Conservation (phyloP, 1,140 invertebrate genomes). For the Heliconius eleuchia region DNA sequence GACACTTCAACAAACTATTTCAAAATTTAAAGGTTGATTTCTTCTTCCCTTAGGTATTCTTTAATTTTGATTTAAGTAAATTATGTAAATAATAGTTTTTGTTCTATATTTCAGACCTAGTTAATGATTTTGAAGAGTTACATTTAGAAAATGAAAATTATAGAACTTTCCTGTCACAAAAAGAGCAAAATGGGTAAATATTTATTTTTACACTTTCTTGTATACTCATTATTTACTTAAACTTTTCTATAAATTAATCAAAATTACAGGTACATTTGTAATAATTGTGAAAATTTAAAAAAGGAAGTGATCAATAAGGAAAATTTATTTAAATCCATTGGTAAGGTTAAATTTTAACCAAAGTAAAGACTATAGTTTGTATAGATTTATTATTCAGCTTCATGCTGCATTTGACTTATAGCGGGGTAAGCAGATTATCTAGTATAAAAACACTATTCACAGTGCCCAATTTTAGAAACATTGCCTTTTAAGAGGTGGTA, state of each 20-base stretch:
- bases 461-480: no score
- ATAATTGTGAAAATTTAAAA: constrained; percentile 10
- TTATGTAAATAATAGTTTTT: not conserved
- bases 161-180: constrained; percentile 44
- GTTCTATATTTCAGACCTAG: constrained; percentile 50
- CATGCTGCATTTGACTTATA: no score
- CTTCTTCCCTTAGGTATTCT: not conserved
- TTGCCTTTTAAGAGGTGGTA: no score
- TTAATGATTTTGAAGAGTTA: constrained; percentile 49
- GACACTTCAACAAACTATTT: constrained; percentile 44
- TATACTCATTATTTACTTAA: not conserved
- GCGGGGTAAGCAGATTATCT: no score
- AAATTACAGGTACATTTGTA: not conserved
- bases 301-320: not conserved
- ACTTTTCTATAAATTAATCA: not conserved
- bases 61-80: not conserved
- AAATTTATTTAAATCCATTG: constrained; percentile 10
- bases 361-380: not conserved
- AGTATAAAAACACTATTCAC: no score
- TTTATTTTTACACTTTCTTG: constrained; percentile 8
- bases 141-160: constrained; percentile 40
- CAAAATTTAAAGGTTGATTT: constrained; percentile 48
- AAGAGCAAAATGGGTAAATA: constrained; percentile 57
- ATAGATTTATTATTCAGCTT: no score
- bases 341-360: constrained; percentile 6